These are phyloP conservation scores for Cyanocitta stelleri DNA, from an alignment of 2,113 vertebrate genomes.

Conservation along the genomic window DNA sequence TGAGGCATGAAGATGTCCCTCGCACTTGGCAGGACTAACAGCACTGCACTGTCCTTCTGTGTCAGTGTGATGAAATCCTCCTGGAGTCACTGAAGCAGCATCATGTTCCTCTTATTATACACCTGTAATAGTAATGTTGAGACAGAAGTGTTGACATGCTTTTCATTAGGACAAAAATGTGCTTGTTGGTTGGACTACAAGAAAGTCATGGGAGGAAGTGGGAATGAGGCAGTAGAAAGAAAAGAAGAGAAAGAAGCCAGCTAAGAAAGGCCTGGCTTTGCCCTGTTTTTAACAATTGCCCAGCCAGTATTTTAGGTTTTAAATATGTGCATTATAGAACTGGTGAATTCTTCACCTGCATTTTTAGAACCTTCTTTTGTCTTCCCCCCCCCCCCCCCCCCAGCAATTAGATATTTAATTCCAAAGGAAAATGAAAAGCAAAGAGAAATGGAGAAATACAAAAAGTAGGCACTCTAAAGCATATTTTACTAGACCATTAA, in stretches of 20 bases:
- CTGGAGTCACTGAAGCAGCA: neutral
- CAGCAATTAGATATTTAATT: neutral
- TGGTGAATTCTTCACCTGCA: neutral
- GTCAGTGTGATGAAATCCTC: neutral
- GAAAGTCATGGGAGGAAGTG: neutral
- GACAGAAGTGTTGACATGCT: neutral
- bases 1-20: neutral
- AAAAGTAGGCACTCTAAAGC: neutral
- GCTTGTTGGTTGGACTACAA: neutral
- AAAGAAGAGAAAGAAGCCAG: neutral
- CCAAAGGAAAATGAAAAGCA: neutral
- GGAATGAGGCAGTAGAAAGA: neutral
- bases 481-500: neutral
- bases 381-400: no score
- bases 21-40: fast-evolving
- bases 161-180: neutral
- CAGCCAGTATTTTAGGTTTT: neutral
- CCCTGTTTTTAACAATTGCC: neutral
- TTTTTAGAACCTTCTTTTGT: neutral
- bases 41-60: fast-evolving
- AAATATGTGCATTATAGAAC: neutral
- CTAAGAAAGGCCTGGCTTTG: neutral
- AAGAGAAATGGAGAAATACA: neutral
- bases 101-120: neutral
- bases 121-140: neutral